Evolutionary conservation across 2,113 vertebrate species (phyloP), one percentile per base, ranked within the genome.

Genomic region (Phyllostomus hastatus): DNA sequence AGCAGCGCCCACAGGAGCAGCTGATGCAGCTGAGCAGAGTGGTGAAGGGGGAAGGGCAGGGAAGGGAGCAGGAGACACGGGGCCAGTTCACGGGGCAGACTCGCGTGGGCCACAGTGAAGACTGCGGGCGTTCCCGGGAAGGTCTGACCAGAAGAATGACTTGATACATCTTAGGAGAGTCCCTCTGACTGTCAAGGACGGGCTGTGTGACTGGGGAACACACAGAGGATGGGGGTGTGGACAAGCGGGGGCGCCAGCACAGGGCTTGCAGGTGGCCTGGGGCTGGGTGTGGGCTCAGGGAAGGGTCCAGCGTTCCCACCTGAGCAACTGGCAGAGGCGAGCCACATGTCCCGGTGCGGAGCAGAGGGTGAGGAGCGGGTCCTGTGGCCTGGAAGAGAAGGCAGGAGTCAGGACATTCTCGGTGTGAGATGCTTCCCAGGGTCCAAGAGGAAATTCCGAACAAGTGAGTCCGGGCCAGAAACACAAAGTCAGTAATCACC

Each of bases 331-430:
- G 75, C 64, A 5, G 43, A 66, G 86, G 35, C 54, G 75, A 76
- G 61, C 61, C 35, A 2, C 31, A 66, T 83, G 84, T 95, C 91
- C 75, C 0, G 0, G 28, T 22, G 28, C 1, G 31, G 5, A 61
- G 84, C 38, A 31, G 26, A 67, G 17, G 19, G 75, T 24, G 72
- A 67, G 24, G 38, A 81, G 48, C 57, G 35, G 78, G 14, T 43
- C 80, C 92, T 54, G 14, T 9, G 35, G 50, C 72, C 94, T 97
- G 57, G 24, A 59, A 67, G 64, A 94, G 38, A 85, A 16, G 64
- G 85, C 26, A 73, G 28, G 38, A 15, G 26, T 57, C 0, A 6
- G 43, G 81, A 31, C 11, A 9, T 2, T 26, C 50, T 15, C 48
- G 46, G 43, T 52, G 4, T 46, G 31, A 57, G 76, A 35, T 0